These are phyloP conservation scores for Antedon mediterranea DNA, from an alignment of 53 echinoderm and acorn worm genomes.

Conservation along the genomic window DNA sequence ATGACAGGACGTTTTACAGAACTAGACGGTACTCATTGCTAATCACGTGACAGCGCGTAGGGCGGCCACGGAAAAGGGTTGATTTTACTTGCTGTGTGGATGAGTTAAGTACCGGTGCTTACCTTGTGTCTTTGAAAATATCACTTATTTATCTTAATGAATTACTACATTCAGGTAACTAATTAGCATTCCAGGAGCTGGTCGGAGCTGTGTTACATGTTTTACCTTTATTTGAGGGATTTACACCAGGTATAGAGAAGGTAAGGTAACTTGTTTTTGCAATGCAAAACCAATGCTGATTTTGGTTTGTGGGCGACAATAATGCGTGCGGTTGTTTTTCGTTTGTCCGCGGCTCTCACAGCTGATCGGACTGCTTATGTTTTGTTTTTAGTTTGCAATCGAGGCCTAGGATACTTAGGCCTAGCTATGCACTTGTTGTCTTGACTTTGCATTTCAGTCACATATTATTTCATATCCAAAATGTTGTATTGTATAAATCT, in stretches of 20 bases:
- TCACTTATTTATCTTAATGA: background rate
- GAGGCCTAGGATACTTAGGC: no score
- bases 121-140: background rate
- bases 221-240: background rate
- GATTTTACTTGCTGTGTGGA: background rate
- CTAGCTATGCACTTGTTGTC: no score
- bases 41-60: background rate
- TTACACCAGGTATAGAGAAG: background rate
- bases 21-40: background rate
- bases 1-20: background rate
- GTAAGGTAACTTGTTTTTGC: no score
- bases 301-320: no score
- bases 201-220: background rate
- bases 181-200: background rate
- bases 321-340: background rate
- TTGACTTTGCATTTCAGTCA: no score
- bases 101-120: background rate
- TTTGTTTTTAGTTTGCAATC: no score
- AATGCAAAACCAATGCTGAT: background rate
- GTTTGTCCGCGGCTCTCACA: no score
- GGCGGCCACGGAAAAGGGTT: conserved; percentile 1
- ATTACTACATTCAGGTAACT: background rate
- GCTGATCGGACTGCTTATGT: no score
- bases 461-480: no score
- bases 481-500: no score